Base-by-base conservation (phyloP, 2,888 invertebrate species). In the Arctia plantaginis region DNA sequence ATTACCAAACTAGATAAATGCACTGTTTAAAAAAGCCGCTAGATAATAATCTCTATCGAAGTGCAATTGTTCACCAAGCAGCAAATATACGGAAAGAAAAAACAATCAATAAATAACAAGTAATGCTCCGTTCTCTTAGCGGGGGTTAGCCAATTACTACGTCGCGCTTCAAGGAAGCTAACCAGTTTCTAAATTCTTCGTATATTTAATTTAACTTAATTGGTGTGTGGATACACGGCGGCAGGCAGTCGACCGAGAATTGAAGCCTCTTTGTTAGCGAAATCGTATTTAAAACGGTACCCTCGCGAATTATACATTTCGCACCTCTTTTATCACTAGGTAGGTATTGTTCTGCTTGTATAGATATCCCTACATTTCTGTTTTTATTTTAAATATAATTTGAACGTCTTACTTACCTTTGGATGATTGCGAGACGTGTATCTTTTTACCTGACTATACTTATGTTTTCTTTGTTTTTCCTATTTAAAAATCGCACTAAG, bases 101-200 rank as follows among this genome's bases (percentile, higher is more conserved):
- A 87, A 85, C 88, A 90, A 90, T 92, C 92, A 90, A 93, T 94
- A 94, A 92, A 93, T 93, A 93, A 91, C 89, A 90, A 90, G 90
- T 90, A 90, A 91, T 92, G 91, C 90, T 92, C 92, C 91, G 92
- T 93, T 92, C 91, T 94, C 90, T 90, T 90, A 91, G 90, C 91
- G 88, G 90, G 91, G 91, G 92, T 92, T 92, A 91, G 93, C 94
- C 95, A 95, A 95, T 95, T 95, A 95, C 91, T 85, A 87, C 94
- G 95, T 92, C 94, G 93, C 95, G 95, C 95, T 95, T 93, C 94
- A 94, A 94, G 94, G 93, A 95, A 95, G 94, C 92, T 93, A 93
- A 94, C 92, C 92, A 94, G 94, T 95, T 95, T 95, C 95, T 95
- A 95, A 95, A 95, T 95, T 95, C 95, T 95, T 94, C 92, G 94